Conservation (phyloP, 2,797 vertebrate genomes). For the Sphenopsis melanotis region DNA sequence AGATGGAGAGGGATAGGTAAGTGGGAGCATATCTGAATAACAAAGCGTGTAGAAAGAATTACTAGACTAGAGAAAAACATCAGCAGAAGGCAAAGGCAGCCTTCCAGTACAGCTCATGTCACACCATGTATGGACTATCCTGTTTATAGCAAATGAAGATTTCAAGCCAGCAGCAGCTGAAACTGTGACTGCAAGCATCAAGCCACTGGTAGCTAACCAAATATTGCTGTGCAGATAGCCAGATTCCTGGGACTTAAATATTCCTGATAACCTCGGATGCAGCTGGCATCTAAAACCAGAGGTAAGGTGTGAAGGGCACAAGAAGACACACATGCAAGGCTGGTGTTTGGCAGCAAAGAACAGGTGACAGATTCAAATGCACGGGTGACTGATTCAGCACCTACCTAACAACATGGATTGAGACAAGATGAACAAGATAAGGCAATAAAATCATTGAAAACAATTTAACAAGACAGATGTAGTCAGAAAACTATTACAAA, state of each 20-base stretch:
- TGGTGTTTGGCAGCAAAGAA: not conserved
- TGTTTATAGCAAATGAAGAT: slow-evolving; percentile 25
- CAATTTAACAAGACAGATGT: not conserved
- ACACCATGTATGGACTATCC: not conserved
- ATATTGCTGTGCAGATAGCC: not conserved
- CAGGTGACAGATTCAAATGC: not conserved
- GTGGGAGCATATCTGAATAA: slow-evolving; percentile 12
- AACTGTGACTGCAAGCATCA: not conserved
- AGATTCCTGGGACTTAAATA: not conserved
- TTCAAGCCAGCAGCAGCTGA: slow-evolving; percentile 3
- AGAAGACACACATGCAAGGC: not conserved
- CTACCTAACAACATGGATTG: not conserved
- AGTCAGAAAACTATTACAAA: not conserved
- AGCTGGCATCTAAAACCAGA: not conserved
- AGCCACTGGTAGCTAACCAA: not conserved
- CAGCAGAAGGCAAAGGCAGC: slow-evolving; percentile 50
- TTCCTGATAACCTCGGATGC: not conserved
- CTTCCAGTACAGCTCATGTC: slow-evolving; percentile 49
- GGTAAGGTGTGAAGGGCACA: not conserved
- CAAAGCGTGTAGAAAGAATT: slow-evolving; percentile 24
- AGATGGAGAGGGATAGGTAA: slow-evolving; percentile 40
- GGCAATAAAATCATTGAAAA: not conserved
- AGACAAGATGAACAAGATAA: not conserved
- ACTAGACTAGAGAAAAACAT: slow-evolving; percentile 46
- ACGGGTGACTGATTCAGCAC: not conserved